Conservation (phyloP, 1,140 invertebrate species). For the Drosophila carrolli region DNA sequence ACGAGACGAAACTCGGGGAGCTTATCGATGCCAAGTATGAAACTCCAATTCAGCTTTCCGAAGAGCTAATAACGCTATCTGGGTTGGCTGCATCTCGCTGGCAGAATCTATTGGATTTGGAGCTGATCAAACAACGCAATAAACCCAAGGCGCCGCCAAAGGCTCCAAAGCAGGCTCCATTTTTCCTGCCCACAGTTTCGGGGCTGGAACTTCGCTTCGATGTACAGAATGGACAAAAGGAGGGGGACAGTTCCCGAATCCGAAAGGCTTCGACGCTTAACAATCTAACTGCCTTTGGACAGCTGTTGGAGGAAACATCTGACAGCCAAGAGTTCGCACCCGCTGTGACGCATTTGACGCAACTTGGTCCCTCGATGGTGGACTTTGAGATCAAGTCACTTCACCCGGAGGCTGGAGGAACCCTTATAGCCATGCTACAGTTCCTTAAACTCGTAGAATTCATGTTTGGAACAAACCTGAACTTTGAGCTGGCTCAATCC, state of each 20-base stretch:
- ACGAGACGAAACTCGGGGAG: slow-evolving; percentile 85
- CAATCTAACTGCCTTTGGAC: slow-evolving; percentile 89
- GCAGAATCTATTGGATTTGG: slow-evolving; percentile 96
- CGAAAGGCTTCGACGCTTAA: slow-evolving; percentile 86
- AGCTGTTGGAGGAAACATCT: slow-evolving; percentile 85
- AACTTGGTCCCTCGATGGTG: slow-evolving; percentile 92
- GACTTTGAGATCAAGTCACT: slow-evolving; percentile 96
- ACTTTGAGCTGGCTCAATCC: slow-evolving; percentile 97
- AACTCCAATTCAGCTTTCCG: slow-evolving; percentile 91
- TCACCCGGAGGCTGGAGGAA: slow-evolving; percentile 89
- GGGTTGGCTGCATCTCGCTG: slow-evolving; percentile 94
- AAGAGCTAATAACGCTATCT: slow-evolving; percentile 94
- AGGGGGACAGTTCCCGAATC: slow-evolving; percentile 85
- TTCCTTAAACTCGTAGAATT: slow-evolving; percentile 92
- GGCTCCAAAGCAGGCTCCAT: slow-evolving; percentile 94
- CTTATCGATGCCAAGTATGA: slow-evolving; percentile 86
- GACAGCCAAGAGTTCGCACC: slow-evolving; percentile 85
- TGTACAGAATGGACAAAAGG: slow-evolving; percentile 85
- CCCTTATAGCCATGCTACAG: slow-evolving; percentile 88
- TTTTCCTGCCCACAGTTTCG: slow-evolving; percentile 96
- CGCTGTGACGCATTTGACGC: slow-evolving; percentile 91
- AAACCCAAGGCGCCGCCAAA: slow-evolving; percentile 95
- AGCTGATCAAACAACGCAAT: slow-evolving; percentile 95
- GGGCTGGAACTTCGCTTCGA: slow-evolving; percentile 94
- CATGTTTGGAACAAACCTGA: slow-evolving; percentile 90